Base-by-base conservation (phyloP, 1,140 invertebrate species). In the Chrysopa pallens region DNA sequence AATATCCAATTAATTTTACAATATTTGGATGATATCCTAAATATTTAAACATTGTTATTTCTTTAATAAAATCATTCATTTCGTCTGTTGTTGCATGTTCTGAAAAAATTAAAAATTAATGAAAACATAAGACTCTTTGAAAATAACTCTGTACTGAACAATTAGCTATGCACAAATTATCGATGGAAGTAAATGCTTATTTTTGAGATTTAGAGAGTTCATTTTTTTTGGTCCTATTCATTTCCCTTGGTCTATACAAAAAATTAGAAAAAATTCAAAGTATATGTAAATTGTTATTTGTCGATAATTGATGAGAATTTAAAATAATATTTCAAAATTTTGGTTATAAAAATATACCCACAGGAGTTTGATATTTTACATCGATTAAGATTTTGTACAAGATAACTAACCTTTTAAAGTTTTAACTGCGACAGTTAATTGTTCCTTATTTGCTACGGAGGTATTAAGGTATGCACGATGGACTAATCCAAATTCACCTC, bases 41-140 rank as follows among this genome's bases (percentile, higher is more conserved):
- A 28, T 70, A 69, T 58, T 85, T 88, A 61, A 89, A 71, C 59
- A 84, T 82, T 14, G 69, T 62, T 7, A 92, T 83, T 63, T 91
- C 86, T 1, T 72, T 64, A 6, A 85, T 58, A 50, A 89, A 74
- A 48, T 81, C 74, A 12, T 68, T 64, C 4, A 69, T 61, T 47
- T 74, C 72, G 49, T 82, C 75, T 1, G 61, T 50, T 7, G 68
- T 57, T 1, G 69, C 67, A 38, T 63, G 54, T 27, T 64, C 68
- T 64, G 53, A 37, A 38, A 53, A 48, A 11, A 28, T 42, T 36
- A 35, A 38, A 39, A 38, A 42, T 9, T n/a, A 8, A 43, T 14
- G 36, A 13, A 29, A 37, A 42, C 7, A 36, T 29, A 47, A 11
- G 29, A 38, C 37, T 12, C 8, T 14, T 38, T 8, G 8, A 14